Evolutionary conservation across 2,113 vertebrate genomes (phyloP), one percentile per base, ranked within the genome.

Genomic region (Oostethus manadensis): DNA sequence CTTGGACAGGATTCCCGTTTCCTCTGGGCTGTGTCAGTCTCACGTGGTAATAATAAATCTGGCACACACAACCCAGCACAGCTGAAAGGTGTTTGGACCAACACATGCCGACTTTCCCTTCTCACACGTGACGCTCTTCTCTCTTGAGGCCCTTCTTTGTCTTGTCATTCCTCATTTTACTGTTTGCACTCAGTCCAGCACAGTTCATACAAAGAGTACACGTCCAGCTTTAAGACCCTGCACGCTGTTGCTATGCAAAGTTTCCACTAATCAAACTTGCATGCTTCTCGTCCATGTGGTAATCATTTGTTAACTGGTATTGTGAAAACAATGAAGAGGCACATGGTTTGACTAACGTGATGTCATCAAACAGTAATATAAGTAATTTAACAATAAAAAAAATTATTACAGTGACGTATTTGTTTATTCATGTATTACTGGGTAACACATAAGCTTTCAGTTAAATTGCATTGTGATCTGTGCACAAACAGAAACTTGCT

Each of bases 21-120:
- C 68, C 77, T 84, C 57, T 82, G 70, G 70, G 51, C 73, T 75
- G 50, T 42, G 71, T 26, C 54, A 78, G 72, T 74, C 62, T 80
- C 79, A 84, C 78, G 65, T 78, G 81, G 77, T 71, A 29, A 59
- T 38, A 72, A 82, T 88, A 85, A 88, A 87, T 85, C 69, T 49
- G 46, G 33, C 61, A 22, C 61, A 73, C 40, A 61, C 60, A 87
- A 86, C 71, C 15, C 3, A 66, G 51, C 21, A 62, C 67, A 68
- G 79, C 74, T 73, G 65, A 80, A 83, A 79, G 76, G 66, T 72
- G 72, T 82, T 87, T 74, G 74, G 75, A 77, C 71, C 55, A 45
- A 26, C 45, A 56, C 10, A 26, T 71, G 47, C 21, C 53, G 50
- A 15, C 11, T 40, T 56, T 22, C 26, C 46, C 60, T 49, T 22